These are phyloP conservation scores for Meriones psammophilus DNA, from an alignment of 2,797 vertebrate species.

Conservation along the genomic window DNA sequence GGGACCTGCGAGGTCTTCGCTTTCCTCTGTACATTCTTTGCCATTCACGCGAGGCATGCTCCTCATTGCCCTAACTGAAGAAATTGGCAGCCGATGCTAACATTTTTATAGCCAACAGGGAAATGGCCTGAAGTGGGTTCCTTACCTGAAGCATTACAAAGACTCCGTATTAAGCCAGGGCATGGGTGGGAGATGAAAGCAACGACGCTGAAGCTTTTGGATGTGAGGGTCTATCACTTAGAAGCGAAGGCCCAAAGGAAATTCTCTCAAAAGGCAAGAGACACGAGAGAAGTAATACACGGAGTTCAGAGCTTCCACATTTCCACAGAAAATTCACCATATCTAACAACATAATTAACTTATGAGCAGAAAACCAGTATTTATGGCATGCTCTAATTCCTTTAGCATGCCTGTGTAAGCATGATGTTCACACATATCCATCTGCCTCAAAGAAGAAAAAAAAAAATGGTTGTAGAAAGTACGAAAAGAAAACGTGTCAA, in stretches of 20 bases:
- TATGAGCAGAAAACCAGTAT: neutral
- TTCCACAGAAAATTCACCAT: neutral
- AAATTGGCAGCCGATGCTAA: neutral
- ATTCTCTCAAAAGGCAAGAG: neutral
- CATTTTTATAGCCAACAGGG: neutral
- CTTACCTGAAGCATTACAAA: neutral
- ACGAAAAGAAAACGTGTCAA: too few species aligned
- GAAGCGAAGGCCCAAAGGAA: neutral
- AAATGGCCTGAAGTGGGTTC: neutral
- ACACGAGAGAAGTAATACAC: neutral
- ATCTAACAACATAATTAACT: neutral
- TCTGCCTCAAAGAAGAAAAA: too few species aligned
- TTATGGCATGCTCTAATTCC: too few species aligned
- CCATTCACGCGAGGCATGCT: neutral
- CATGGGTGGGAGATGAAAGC: neutral
- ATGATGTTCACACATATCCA: too few species aligned
- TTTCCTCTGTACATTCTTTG: constrained; percentile 8
- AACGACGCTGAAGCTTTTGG: neutral
- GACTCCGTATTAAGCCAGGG: neutral
- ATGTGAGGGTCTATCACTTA: neutral
- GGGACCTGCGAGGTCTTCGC: neutral
- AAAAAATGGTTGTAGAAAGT: too few species aligned
- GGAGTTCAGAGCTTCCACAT: neutral
- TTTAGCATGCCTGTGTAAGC: too few species aligned
- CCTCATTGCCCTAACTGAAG: neutral